A percentile compares a stretch with the other conserved stretches of the same genome.
Evolutionary conservation across 2,113 vertebrate species (phyloP).

Genomic region (Chrysemys picta): DNA sequence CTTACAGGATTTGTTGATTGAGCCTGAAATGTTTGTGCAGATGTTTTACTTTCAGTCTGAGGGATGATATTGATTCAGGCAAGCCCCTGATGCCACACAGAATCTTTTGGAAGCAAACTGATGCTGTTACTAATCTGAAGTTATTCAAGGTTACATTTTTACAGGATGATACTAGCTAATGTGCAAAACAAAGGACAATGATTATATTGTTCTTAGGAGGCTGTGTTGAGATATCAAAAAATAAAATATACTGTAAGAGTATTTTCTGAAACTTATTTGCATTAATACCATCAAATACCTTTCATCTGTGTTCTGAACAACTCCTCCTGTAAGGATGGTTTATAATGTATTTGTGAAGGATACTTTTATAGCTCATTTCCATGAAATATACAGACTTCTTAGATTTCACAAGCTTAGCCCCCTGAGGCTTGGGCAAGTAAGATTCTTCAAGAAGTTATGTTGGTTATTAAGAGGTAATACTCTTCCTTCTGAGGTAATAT

Average conservation of each 20-base stretch:
- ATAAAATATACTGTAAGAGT: not conserved
- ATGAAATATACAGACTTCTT: not conserved
- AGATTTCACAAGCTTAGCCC: not conserved
- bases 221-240: not conserved
- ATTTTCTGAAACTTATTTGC: not conserved
- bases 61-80: not conserved
- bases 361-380: not conserved
- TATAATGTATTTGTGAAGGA: not conserved
- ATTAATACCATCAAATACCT: accelerated
- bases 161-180: accelerated
- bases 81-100: not conserved
- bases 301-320: not conserved
- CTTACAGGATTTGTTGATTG: constrained; percentile 11
- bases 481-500: not conserved
- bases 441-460: not conserved
- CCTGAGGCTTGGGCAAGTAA: not conserved
- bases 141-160: not conserved
- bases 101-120: not conserved
- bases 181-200: not conserved
- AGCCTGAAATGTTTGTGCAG: not conserved
- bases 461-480: not conserved
- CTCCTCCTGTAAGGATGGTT: not conserved
- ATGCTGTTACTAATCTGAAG: not conserved
- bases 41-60: not conserved
- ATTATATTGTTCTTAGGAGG: not conserved